Evolutionary conservation across 2,888 invertebrate genomes (phyloP), one percentile per base, ranked within the genome.

Genomic region (Synanthedon tipuliformis): DNA sequence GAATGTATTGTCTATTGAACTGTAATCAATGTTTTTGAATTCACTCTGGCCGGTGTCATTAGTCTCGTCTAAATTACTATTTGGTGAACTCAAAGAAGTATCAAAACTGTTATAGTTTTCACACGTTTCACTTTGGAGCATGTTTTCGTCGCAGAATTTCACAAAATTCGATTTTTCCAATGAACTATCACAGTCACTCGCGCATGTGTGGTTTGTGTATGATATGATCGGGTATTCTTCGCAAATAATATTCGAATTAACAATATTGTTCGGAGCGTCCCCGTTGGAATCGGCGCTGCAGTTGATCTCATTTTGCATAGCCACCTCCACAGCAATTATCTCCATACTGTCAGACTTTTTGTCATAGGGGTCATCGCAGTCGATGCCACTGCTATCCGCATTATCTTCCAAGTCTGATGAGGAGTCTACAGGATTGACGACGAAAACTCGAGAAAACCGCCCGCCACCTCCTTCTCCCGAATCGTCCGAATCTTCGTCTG

Each of bases 401-500:
- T 89, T 89, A 61, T 89, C 86, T 53, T 91, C 90, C 48, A 89
- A 80, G 52, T 90, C 90, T 0, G 90, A 90, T 3, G 90, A 90
- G 7, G 90, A 90, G 52, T 89, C 88, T 16, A 81, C 82, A 7
- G 90, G 90, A 65, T 92, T 92, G 16, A 92, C 92, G 1, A 92
- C 90, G 68, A 92, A 92, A 15, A 92, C 91, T 53, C 91, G 89
- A 41, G 91, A 91, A 66, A 92, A 93, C 51, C 78, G 71, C 2
- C 84, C 81, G 67, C 87, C 80, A 72, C 91, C 68, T 73, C 90
- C 67, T 72, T 90, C 60, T 69, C 91, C 92, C 0, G 88, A 87
- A 57, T 88, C 87, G 40, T 84, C 86, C 0, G 88, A 87, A 61
- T 87, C 87, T 54, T 88, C 88, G 49, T 84, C 81, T 1, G 88